Percentiles rank a stretch among this genome's conserved stretches.
phyloP scores from a whole-genome alignment of 2,888 invertebrate genomes.

The Callyntrura sp. region DNA sequence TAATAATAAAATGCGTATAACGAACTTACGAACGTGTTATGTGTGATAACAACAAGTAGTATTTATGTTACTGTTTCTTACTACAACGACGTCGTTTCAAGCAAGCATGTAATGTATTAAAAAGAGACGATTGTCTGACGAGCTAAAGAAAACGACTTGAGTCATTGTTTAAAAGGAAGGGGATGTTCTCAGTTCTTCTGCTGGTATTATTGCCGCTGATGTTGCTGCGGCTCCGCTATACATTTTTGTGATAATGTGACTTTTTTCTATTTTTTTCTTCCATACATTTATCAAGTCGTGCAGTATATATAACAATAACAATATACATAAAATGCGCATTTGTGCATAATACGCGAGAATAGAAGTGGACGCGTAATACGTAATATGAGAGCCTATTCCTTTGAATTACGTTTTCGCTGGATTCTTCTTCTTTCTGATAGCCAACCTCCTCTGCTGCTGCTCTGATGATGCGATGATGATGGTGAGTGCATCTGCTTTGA shows the following conservation, averaged over 20 bases:
- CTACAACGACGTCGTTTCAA: constrained; percentile 10
- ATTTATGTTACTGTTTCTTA: constrained; percentile 27
- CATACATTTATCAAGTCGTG: constrained; percentile 24
- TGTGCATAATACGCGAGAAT: not conserved
- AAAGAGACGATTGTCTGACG: not conserved
- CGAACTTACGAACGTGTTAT: constrained; percentile 15
- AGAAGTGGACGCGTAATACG: not conserved
- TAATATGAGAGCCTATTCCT: not conserved
- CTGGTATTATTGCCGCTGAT: not conserved
- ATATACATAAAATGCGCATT: constrained; percentile 13
- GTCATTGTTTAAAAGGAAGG: constrained; percentile 68
- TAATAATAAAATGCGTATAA: constrained; percentile 60
- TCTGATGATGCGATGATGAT: not conserved
- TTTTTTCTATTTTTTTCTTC: constrained; percentile 12
- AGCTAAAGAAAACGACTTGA: constrained; percentile 4
- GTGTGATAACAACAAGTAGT: constrained; percentile 43
- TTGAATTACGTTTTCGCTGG: constrained; percentile 30
- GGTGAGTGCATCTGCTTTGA: constrained; percentile 33
- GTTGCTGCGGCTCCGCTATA: not conserved
- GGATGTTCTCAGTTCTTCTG: constrained; percentile 46
- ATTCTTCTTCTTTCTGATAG: not conserved
- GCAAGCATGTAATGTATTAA: not conserved
- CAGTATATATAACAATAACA: constrained; percentile 39
- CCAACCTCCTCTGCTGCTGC: not conserved
- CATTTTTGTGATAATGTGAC: constrained; percentile 51